Evolutionary conservation across 2,797 vertebrate genomes (phyloP).

Genomic region (Chaetophractus vellerosus): DNA sequence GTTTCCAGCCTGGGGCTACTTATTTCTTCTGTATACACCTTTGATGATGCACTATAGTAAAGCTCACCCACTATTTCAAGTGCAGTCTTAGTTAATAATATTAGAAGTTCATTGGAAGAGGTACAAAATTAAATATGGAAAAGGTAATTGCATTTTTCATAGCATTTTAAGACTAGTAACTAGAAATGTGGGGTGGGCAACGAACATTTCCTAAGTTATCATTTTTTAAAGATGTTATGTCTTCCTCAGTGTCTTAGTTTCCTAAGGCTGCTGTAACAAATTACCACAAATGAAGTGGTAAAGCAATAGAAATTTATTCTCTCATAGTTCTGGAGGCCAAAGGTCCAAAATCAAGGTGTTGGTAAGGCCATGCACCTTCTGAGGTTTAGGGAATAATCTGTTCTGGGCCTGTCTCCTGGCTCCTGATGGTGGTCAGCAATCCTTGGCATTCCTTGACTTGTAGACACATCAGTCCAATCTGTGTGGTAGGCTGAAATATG

Average conservation of each 20-base stretch:
- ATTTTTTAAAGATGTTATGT: neutral
- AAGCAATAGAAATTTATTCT: too few relatives aligned
- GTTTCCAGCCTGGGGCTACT: neutral
- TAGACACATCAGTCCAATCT: too few relatives aligned
- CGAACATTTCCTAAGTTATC: neutral
- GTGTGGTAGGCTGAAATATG: too few relatives aligned
- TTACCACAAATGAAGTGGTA: too few relatives aligned
- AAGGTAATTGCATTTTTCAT: neutral
- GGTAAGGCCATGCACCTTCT: too few relatives aligned
- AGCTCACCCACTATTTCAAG: conserved; percentile 8
- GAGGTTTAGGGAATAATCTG: too few relatives aligned
- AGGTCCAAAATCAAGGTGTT: too few relatives aligned
- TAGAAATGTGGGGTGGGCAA: neutral
- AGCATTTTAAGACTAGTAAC: neutral
- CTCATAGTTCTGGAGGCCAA: too few relatives aligned
- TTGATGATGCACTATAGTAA: neutral
- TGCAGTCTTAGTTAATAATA: neutral
- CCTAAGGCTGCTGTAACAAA: too few relatives aligned
- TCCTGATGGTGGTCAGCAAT: too few relatives aligned
- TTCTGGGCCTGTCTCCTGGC: too few relatives aligned
- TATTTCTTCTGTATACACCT: neutral
- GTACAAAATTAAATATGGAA: neutral
- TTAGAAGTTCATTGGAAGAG: neutral
- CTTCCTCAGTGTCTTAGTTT: neutral
- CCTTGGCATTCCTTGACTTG: too few relatives aligned